Evolutionary conservation across 2,888 invertebrate species (phyloP).

Genomic region (Sminthurinus aureus): DNA sequence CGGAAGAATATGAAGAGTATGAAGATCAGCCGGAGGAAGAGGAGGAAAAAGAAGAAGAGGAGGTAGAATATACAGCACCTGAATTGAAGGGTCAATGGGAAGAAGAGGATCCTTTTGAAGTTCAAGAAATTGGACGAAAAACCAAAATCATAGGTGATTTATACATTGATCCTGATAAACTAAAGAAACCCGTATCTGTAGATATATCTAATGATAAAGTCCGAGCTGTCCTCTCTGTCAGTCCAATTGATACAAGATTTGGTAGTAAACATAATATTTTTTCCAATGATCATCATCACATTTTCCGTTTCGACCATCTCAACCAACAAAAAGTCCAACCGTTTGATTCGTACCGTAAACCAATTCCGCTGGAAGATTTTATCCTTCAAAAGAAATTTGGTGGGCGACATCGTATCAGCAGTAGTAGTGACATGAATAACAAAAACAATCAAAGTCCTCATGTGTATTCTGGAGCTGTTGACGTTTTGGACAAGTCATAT

Average conservation of each 20-base stretch:
- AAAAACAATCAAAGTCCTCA: too few species aligned
- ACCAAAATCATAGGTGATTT: conserved; percentile 30
- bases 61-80: background rate
- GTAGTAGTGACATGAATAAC: too few species aligned
- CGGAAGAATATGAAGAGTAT: background rate
- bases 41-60: background rate
- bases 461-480: background rate
- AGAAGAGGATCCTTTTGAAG: conserved; percentile 23
- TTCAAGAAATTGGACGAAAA: conserved; percentile 23
- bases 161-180: conserved; percentile 20
- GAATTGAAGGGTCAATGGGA: conserved; percentile 19
- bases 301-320: background rate
- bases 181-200: conserved; percentile 32
- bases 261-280: background rate
- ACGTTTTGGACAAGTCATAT: conserved; percentile 2
- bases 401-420: background rate
- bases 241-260: background rate
- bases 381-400: conserved; percentile 47
- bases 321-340: background rate
- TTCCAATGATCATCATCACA: background rate
- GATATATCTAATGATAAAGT: conserved; percentile 33
- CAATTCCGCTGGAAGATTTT: conserved; percentile 25
- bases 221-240: conserved; percentile 22
- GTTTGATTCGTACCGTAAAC: background rate
- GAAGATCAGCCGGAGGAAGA: background rate